Evolutionary conservation across 1,140 invertebrate genomes (phyloP).

Genomic region (Hyposmocoma kahamanoa): DNA sequence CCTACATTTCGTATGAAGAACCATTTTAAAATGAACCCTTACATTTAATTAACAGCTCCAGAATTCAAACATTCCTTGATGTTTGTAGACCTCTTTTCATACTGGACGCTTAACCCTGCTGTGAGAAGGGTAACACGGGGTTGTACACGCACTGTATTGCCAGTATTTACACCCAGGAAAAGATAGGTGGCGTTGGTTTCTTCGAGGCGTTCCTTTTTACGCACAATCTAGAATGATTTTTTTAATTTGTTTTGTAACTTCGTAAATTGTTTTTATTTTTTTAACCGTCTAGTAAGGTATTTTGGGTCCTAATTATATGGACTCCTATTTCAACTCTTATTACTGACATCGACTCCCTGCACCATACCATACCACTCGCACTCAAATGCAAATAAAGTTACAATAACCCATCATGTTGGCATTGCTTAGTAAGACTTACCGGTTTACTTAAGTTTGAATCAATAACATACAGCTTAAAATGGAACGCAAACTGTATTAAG

Average conservation of each 20-base stretch:
- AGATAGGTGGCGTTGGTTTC: conserved; percentile 35
- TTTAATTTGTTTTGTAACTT: background rate
- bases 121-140: conserved; percentile 46
- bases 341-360: background rate
- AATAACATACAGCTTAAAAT: conserved; percentile 32
- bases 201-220: conserved; percentile 24
- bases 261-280: background rate
- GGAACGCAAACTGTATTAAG: conserved; percentile 33
- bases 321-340: background rate
- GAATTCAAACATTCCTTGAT: background rate
- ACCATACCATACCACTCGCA: background rate
- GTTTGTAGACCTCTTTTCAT: conserved; percentile 20
- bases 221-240: background rate
- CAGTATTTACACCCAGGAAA: conserved; percentile 28
- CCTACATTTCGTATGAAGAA: conserved; percentile 21
- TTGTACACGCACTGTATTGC: conserved; percentile 39
- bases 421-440: background rate
- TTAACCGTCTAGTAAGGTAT: background rate
- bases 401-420: background rate
- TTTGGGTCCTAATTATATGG: no score
- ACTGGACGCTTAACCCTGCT: conserved; percentile 35
- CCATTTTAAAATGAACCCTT: conserved; percentile 11
- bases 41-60: background rate
- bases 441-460: conserved; percentile 13
- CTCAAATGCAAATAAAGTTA: background rate